Conservation (phyloP, 2,113 vertebrate species). For the Nymphicus hollandicus region DNA sequence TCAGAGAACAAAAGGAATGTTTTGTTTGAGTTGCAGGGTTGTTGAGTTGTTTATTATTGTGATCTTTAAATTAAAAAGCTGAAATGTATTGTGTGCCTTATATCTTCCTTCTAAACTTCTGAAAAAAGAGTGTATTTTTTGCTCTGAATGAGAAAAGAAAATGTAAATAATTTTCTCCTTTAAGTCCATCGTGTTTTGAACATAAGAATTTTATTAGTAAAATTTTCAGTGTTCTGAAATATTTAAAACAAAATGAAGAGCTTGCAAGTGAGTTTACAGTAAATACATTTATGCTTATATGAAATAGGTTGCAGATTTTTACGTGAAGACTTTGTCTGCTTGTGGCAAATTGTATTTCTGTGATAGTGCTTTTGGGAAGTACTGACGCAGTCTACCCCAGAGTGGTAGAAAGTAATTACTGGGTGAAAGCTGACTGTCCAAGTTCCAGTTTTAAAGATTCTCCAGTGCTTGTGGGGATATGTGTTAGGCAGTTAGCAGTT, state of each 20-base stretch:
- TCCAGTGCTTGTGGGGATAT: neutral
- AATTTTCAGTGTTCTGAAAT: neutral
- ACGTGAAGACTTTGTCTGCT: neutral
- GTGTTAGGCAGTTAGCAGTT: neutral
- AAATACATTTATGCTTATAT: neutral
- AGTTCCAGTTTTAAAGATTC: neutral
- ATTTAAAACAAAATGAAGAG: neutral
- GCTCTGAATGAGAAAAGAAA: neutral
- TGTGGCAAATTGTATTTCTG: neutral
- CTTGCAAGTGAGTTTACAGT: neutral
- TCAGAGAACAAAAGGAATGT: neutral
- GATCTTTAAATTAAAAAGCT: constrained; percentile 9
- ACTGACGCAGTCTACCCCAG: neutral
- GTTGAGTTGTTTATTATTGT: neutral
- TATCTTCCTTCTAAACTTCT: neutral
- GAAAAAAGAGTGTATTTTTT: neutral
- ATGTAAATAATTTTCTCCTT: neutral
- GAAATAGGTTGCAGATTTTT: neutral
- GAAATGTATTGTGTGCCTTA: neutral
- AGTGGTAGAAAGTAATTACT: neutral
- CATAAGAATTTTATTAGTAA: neutral
- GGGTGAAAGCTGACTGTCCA: neutral
- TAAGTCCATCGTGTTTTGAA: neutral
- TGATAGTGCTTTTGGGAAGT: neutral
- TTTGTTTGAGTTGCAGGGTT: neutral